A percentile compares a stretch with the other conserved stretches of the same genome.
These are phyloP conservation scores for Ophraella communa DNA, from an alignment of 2,888 invertebrate genomes.

Conservation along the genomic window DNA sequence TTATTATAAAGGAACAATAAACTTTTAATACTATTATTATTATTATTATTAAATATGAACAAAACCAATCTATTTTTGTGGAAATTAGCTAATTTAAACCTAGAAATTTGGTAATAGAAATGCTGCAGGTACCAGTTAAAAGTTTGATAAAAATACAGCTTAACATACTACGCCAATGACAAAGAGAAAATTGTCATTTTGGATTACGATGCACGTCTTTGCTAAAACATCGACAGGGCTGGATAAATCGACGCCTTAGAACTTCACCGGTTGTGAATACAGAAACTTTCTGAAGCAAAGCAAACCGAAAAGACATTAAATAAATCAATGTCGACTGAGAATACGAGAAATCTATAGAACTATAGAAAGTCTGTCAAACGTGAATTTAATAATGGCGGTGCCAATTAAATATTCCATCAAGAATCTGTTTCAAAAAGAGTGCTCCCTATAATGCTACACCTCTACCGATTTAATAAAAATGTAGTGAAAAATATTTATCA, in stretches of 20 bases:
- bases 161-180: conserved; percentile 15
- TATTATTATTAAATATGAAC: no score
- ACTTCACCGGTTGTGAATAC: conserved; percentile 42
- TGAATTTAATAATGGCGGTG: conserved; percentile 9
- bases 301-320: conserved; percentile 33
- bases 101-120: no score
- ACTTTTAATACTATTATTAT: no score
- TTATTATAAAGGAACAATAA: no score
- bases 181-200: conserved; percentile 24
- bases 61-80: no score
- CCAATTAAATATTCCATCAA: conserved; percentile 5
- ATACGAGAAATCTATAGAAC: conserved; percentile 25
- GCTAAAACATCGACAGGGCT: conserved; percentile 42
- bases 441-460: not conserved
- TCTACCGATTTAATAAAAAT: no score
- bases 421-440: not conserved
- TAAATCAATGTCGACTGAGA: conserved; percentile 36
- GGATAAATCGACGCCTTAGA: conserved; percentile 43
- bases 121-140: no score
- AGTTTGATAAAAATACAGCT: not conserved
- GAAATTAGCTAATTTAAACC: no score
- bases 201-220: conserved; percentile 35
- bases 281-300: conserved; percentile 42
- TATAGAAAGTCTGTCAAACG: conserved; percentile 14
- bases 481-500: not conserved